Evolutionary conservation across 2,113 vertebrate species (phyloP).

Genomic region (Pterocles orientalis): DNA sequence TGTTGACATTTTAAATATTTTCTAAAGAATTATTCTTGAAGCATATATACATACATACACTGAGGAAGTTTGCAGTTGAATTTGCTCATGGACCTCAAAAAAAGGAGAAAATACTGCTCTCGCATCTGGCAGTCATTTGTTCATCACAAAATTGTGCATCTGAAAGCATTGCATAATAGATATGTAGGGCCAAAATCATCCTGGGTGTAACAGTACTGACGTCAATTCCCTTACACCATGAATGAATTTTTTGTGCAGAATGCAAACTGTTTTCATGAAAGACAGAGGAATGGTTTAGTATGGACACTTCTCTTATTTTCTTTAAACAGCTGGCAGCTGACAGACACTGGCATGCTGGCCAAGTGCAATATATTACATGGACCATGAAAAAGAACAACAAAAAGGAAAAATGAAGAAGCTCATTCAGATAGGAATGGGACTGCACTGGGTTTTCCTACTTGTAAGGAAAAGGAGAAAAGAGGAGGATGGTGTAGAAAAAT

Average conservation of each 20-base stretch:
- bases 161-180: slow-evolving; percentile 68
- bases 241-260: slow-evolving; percentile 49
- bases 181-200: slow-evolving; percentile 57
- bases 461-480: neutral
- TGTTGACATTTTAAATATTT: neutral
- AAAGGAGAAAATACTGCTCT: neutral
- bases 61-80: neutral
- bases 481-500: neutral
- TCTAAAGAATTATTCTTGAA: neutral
- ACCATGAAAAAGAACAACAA: neutral
- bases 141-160: slow-evolving; percentile 49
- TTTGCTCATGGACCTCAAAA: slow-evolving; percentile 15
- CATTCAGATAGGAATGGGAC: neutral
- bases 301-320: slow-evolving; percentile 5
- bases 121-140: slow-evolving; percentile 70
- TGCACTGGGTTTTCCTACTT: neutral
- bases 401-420: neutral
- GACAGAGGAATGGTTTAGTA: slow-evolving; percentile 15
- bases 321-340: slow-evolving; percentile 57
- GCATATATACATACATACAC: neutral
- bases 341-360: neutral
- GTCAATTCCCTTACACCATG: slow-evolving; percentile 49
- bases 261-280: slow-evolving; percentile 52
- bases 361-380: slow-evolving; percentile 3
- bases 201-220: slow-evolving; percentile 58